phyloP scores from a whole-genome alignment of 2,797 vertebrate genomes.

The Phataginus tetradactyla region DNA sequence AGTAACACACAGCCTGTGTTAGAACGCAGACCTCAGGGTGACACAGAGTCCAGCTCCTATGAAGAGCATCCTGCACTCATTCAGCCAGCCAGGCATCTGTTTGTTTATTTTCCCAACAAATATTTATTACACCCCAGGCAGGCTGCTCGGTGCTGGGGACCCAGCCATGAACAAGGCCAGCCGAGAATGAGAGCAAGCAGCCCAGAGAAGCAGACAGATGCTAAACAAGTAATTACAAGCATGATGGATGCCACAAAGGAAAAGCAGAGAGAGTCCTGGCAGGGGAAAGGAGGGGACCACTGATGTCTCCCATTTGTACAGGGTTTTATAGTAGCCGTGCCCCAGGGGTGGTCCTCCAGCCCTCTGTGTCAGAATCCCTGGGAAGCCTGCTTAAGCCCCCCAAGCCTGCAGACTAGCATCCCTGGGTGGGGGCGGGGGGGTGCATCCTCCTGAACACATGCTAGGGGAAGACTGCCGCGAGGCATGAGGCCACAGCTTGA shows the following conservation, averaged over 20 bases:
- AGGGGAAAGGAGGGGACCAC: not conserved
- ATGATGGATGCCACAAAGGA: slow-evolving; percentile 60
- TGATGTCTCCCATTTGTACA: not conserved
- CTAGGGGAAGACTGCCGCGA: not conserved
- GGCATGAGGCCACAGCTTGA: not conserved
- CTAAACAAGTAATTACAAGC: slow-evolving; percentile 76
- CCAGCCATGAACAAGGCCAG: slow-evolving; percentile 71
- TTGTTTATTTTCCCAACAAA: slow-evolving; percentile 74
- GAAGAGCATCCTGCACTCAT: not conserved
- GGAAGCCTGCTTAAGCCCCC: not conserved
- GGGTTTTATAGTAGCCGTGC: not conserved
- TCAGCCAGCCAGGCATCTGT: slow-evolving; percentile 49
- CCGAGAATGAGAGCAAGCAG: slow-evolving; percentile 33
- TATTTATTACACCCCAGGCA: slow-evolving; percentile 75
- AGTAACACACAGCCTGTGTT: not conserved
- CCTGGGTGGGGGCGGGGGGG: no score
- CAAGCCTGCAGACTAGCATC: not conserved
- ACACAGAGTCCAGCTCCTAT: slow-evolving; percentile 50
- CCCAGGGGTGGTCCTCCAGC: not conserved
- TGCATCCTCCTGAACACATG: not conserved
- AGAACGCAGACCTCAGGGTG: not conserved
- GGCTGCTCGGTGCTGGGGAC: slow-evolving; percentile 66
- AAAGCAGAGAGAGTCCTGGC: not conserved
- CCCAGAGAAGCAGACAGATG: slow-evolving; percentile 77
- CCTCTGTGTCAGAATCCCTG: not conserved